Evolutionary conservation across 2,797 vertebrate genomes (phyloP), one percentile per base, ranked within the genome.

Genomic region (Cottoperca gobio): DNA sequence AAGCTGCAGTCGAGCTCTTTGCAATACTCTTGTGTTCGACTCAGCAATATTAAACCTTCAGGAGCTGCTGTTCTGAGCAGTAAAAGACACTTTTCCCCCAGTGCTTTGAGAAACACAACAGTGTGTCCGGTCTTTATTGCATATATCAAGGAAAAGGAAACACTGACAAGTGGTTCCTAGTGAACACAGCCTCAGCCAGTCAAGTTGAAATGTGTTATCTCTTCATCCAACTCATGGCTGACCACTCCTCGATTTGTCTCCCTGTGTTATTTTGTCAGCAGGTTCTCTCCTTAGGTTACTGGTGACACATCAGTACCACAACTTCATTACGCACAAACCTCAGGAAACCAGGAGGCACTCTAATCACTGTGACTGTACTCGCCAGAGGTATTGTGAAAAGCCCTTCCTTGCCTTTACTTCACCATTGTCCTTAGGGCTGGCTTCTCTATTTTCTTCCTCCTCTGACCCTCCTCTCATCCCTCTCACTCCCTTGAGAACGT

Each of bases 301-400:
- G 14, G 68, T 82, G 89, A 89, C 70, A 85, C 63, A 80, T 53
- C 61, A 68, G 53, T n/a, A 60, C 52, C 49, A 59, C 55, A 74
- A 64, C 66, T 75, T 90, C 87, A 92, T 89, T 89, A 85, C 78
- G 79, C 77, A 63, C 40, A 83, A 72, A 70, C 70, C 83, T 53
- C 55, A 65, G 79, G 70, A 71, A 83, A 66, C 71, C 73, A 60
- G 55, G 62, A 83, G 73, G 80, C 59, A 58, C 35, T 77, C 28
- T 76, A 82, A 86, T 88, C 69, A 69, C 63, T 59, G 59, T 65
- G 79, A 82, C 78, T 85, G 72, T 55, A 17, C 63, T 58, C n/a
- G 79, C 76, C 60, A 40, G 81, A 58, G 73, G 85, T 77, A 57
- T 89, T 79, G 73, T 70, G 55, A 81, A 84, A 82, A 67, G 26